Evolutionary conservation across 2,888 invertebrate genomes (phyloP), one percentile per base, ranked within the genome.

Genomic region (Melanostoma scalare): DNA sequence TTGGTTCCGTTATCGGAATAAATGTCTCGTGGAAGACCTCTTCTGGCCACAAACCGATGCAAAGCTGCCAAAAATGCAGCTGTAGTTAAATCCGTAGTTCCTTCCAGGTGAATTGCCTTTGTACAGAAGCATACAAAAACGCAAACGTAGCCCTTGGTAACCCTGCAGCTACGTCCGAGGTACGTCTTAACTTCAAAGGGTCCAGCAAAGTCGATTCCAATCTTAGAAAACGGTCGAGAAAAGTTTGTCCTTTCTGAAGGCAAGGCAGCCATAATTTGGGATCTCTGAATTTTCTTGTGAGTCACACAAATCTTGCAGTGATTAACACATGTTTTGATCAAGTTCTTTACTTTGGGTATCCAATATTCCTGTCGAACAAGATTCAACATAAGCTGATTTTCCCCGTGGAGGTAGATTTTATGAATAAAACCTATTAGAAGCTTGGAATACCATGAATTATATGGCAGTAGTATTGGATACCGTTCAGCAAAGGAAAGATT

Each of bases 121-220:
- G 79, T 77, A 2, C 71, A 38, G 6, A 84, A 42, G 35, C 75
- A 82, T n/a, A 56, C 63, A 42, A 82, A 82, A 42, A 75, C 44
- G 4, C 68, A 68, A 9, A 82, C 55, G 36, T 71, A 75, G 3
- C 58, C 71, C 31, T 81, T 81, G 20, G 44, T 31, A 2, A 48
- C 9, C 56, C 38, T 71, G 2, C 71, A 48, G 6, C 35, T 61
- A 2, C 77, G 30, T 77, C 1, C 20, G 20, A 20, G 1, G 20
- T 20, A 20, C 20, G 20, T 20, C 20, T 20, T 20, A 20, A 20
- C 20, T n/a, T 20, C 76, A 73, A 3, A 71, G 67, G 10, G n/a
- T n/a, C n/a, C n/a, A n/a, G 65, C 74, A 52, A 67, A 73, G 52
- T 78, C 63, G 5, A 63, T 55, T 40, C 55, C 52, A 52, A 67